Conservation (phyloP, 2,797 vertebrate species). For the Propithecus perrieri region DNA sequence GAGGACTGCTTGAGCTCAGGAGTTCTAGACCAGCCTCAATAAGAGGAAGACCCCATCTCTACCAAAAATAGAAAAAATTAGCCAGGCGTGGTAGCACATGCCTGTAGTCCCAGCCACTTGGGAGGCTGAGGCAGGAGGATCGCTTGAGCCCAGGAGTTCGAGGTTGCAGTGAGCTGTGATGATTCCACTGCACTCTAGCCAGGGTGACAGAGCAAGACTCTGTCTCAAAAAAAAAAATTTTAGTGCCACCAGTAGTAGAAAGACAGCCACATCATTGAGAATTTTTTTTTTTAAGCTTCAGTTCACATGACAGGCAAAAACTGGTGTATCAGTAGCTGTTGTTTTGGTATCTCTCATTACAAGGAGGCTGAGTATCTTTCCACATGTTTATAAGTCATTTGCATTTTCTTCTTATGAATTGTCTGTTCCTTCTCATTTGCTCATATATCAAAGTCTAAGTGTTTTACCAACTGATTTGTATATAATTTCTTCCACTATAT, state of each 20-base stretch:
- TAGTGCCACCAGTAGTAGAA: background rate
- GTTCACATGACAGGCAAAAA: slow-evolving; percentile 41
- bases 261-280: background rate
- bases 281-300: background rate
- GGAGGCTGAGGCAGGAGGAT: background rate
- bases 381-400: slow-evolving; percentile 24
- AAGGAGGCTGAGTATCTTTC: slow-evolving; percentile 30
- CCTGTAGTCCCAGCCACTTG: background rate
- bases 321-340: background rate
- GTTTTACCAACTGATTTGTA: slow-evolving; percentile 27
- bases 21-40: no score
- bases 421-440: background rate
- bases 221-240: background rate
- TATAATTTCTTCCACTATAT: slow-evolving; percentile 45
- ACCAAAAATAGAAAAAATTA: no score
- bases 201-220: no score
- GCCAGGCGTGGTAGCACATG: background rate
- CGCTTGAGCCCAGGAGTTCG: no score
- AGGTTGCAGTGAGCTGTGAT: no score
- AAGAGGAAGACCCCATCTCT: no score
- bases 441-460: slow-evolving; percentile 22
- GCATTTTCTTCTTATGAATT: slow-evolving; percentile 43
- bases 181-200: no score
- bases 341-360: background rate
- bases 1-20: no score